Percentiles rank a stretch among this genome's conserved stretches.
phyloP scores from a whole-genome alignment of 2,888 invertebrate genomes.

The Conchocele bisecta region DNA sequence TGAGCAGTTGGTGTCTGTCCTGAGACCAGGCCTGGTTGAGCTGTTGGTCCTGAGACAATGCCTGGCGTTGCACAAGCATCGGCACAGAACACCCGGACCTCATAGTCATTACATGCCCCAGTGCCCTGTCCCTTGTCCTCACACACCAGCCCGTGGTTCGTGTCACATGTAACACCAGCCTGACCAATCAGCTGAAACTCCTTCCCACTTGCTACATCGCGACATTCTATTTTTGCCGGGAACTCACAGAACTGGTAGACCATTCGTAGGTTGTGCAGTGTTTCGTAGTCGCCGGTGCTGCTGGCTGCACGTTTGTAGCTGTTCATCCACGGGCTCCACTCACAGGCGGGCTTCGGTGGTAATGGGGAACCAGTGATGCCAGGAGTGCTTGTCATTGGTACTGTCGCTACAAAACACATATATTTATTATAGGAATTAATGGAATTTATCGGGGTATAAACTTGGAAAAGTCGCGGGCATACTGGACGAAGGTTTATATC shows the following conservation, averaged over 20 bases:
- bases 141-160: slow-evolving; percentile 69
- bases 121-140: slow-evolving; percentile 65
- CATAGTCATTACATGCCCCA: slow-evolving; percentile 74
- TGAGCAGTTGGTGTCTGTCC: slow-evolving; percentile 23
- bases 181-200: slow-evolving; percentile 89
- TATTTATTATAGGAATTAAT: no score
- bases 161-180: slow-evolving; percentile 88
- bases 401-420: slow-evolving; percentile 13
- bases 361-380: slow-evolving; percentile 52
- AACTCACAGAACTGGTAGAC: slow-evolving; percentile 70
- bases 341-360: slow-evolving; percentile 62
- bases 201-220: slow-evolving; percentile 87
- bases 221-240: slow-evolving; percentile 88
- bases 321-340: slow-evolving; percentile 92
- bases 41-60: background rate
- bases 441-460: no score
- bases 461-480: no score
- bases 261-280: slow-evolving; percentile 65
- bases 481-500: no score
- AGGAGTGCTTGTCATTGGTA: slow-evolving; percentile 17
- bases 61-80: slow-evolving; percentile 56
- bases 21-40: slow-evolving; percentile 10
- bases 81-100: slow-evolving; percentile 81
- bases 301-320: slow-evolving; percentile 70
- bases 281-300: slow-evolving; percentile 78